Evolutionary conservation across 2,113 vertebrate species (phyloP).

Genomic region (Aepyceros melampus): DNA sequence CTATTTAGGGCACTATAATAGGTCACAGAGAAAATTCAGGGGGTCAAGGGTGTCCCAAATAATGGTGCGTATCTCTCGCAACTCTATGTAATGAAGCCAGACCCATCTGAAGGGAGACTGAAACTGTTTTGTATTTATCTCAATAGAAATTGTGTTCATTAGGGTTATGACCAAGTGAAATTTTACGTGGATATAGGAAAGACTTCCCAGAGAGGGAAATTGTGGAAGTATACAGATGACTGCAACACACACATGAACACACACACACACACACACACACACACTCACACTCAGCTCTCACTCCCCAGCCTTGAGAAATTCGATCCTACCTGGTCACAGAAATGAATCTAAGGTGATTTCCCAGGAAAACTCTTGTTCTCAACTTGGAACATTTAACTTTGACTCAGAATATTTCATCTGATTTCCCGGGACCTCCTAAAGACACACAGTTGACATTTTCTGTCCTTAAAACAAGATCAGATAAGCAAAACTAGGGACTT

Average conservation of each 20-base stretch:
- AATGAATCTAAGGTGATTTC: neutral
- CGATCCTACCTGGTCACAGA: neutral
- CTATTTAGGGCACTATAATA: slow-evolving; percentile 34
- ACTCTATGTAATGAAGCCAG: neutral
- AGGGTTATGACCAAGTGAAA: slow-evolving; percentile 1
- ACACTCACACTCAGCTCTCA: neutral
- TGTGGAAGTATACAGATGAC: neutral
- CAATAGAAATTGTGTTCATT: neutral
- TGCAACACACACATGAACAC: neutral
- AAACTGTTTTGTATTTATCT: slow-evolving; percentile 11
- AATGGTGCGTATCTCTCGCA: slow-evolving; percentile 16
- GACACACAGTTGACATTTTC: neutral
- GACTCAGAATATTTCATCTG: neutral
- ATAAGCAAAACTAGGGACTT: slow-evolving; percentile 18
- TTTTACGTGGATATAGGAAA: neutral
- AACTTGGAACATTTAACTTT: neutral
- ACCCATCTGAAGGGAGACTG: neutral
- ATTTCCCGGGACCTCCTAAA: slow-evolving; percentile 17
- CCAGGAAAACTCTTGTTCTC: neutral
- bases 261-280: neutral
- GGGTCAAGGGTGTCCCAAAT: slow-evolving; percentile 38
- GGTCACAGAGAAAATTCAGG: slow-evolving; percentile 37
- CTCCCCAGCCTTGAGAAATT: neutral
- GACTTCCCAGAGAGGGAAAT: neutral
- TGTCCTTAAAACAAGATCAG: slow-evolving; percentile 28